Conservation (phyloP, 1,140 invertebrate species). For the Tetramorium parvispinum region DNA sequence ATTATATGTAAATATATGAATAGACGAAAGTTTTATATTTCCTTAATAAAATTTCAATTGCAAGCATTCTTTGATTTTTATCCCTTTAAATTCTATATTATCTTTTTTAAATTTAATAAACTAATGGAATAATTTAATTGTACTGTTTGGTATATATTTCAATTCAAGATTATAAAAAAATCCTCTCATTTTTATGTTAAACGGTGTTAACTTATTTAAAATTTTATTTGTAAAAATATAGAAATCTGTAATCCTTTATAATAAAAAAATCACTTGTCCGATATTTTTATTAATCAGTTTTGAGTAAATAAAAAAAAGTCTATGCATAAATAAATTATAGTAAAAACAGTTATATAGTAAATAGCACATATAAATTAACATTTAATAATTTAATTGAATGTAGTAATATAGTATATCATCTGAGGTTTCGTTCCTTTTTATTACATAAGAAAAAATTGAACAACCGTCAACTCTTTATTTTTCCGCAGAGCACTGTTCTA, state of each 20-base stretch:
- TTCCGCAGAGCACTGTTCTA: neutral
- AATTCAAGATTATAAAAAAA: neutral
- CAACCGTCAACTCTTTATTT: neutral
- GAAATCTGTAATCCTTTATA: neutral
- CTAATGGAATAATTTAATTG: neutral
- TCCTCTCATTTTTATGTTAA: neutral
- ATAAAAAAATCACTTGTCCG: neutral
- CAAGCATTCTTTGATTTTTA: neutral
- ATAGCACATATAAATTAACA: neutral
- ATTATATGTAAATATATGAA: neutral
- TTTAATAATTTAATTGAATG: slow-evolving; percentile 3
- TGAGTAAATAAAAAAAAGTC: neutral
- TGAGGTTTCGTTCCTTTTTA: neutral
- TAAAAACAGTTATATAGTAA: neutral
- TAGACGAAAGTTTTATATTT: neutral
- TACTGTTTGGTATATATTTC: neutral
- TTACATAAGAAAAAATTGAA: neutral
- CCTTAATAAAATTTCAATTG: neutral
- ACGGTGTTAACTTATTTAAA: neutral
- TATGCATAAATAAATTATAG: neutral
- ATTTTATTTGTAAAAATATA: neutral
- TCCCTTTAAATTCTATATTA: neutral
- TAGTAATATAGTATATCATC: neutral
- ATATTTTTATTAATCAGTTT: neutral
- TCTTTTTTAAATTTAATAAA: neutral